These are phyloP conservation scores for Psittacula echo DNA, from an alignment of 2,797 vertebrate species.

Conservation along the genomic window DNA sequence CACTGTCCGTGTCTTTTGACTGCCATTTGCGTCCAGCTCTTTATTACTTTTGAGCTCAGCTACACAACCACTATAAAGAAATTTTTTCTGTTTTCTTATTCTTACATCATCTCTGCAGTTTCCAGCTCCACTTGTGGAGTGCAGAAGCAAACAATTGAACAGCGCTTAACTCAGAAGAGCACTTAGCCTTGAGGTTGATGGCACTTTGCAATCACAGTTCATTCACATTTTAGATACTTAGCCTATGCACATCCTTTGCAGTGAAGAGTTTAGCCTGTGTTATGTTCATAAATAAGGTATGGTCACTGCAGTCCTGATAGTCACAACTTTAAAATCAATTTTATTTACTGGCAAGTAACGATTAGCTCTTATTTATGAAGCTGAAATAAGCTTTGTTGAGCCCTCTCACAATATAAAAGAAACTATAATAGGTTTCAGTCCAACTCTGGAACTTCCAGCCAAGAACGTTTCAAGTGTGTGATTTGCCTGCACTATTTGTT, in stretches of 20 bases:
- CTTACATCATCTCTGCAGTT: background rate
- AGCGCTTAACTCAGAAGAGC: background rate
- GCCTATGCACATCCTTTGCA: background rate
- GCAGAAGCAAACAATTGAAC: background rate
- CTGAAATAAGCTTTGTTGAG: background rate
- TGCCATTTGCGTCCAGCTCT: background rate
- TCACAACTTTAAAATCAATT: constrained; percentile 39
- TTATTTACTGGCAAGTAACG: background rate
- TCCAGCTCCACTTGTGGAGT: background rate
- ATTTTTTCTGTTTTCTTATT: background rate
- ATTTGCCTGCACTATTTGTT: constrained; percentile 9
- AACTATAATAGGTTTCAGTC: background rate
- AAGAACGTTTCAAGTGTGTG: constrained; percentile 1
- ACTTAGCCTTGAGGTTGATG: background rate
- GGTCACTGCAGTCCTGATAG: background rate
- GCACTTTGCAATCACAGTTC: background rate
- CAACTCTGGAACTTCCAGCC: background rate
- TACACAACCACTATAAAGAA: background rate
- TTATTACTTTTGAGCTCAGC: background rate
- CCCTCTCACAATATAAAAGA: constrained; percentile 4
- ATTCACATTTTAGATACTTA: constrained; percentile 12
- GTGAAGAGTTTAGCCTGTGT: background rate
- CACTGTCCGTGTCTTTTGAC: background rate
- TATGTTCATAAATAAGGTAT: background rate
- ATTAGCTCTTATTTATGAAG: constrained; percentile 33